A percentile compares a stretch with the other conserved stretches of the same genome.
Evolutionary conservation across 2,797 vertebrate species (phyloP).

Genomic region (Denticeps clupeoides): DNA sequence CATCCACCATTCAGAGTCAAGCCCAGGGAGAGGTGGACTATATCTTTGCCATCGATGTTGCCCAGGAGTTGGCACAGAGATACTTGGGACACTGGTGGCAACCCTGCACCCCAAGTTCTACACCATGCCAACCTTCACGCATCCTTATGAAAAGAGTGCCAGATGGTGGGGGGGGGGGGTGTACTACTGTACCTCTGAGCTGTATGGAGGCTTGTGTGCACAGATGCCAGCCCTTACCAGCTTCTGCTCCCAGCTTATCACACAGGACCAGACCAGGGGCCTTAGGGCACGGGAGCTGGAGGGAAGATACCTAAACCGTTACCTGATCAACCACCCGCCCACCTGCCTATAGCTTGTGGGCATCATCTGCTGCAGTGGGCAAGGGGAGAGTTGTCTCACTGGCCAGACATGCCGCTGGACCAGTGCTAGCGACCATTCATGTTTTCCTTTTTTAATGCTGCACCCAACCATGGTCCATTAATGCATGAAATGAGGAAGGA

Average conservation of each 20-base stretch:
- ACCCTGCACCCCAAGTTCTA: constrained; percentile 57
- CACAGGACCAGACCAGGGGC: constrained; percentile 45
- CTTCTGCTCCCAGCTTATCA: constrained; percentile 46
- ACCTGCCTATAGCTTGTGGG: constrained; percentile 62
- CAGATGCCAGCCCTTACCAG: constrained; percentile 47
- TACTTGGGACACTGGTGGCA: constrained; percentile 55
- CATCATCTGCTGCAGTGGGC: constrained; percentile 42
- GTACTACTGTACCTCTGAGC: constrained; percentile 63
- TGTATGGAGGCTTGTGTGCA: constrained; percentile 53
- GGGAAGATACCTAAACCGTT: constrained; percentile 66
- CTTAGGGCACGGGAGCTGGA: constrained; percentile 42
- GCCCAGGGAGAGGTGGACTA: constrained; percentile 50
- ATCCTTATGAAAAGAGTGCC: constrained; percentile 34
- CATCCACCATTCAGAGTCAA: constrained; percentile 34
- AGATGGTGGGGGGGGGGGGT: constrained; percentile 49
- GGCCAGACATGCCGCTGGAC: constrained; percentile 42
- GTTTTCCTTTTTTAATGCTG: too few species aligned
- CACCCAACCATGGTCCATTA: too few species aligned
- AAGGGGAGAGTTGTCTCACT: constrained; percentile 48
- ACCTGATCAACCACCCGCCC: constrained; percentile 53
- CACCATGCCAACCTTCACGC: constrained; percentile 25
- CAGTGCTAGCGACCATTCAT: constrained; percentile 24
- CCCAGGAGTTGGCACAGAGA: constrained; percentile 63
- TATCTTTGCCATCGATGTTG: constrained; percentile 56
- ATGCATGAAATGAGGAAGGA: too few species aligned